Conservation (phyloP, 2,113 vertebrate genomes). For the Stegostoma tigrinum region DNA sequence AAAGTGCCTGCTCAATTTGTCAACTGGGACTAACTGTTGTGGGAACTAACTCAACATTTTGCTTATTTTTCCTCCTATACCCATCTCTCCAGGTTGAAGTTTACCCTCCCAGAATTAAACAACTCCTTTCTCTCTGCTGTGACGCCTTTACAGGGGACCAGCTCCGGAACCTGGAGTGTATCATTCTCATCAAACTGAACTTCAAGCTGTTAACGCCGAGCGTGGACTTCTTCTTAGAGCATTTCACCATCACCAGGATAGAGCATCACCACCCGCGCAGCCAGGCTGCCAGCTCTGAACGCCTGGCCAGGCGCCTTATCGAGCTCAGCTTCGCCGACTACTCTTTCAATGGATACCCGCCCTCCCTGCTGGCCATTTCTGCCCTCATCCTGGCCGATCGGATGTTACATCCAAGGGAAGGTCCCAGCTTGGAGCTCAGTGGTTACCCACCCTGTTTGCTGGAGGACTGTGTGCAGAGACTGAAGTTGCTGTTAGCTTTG, state of each 20-base stretch:
- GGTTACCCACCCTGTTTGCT: slow-evolving; percentile 47
- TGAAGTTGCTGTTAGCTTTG: slow-evolving; percentile 71
- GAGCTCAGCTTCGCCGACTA: slow-evolving; percentile 87
- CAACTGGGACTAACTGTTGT: too few relatives aligned
- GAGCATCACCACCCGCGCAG: slow-evolving; percentile 9
- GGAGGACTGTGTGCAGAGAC: slow-evolving; percentile 66
- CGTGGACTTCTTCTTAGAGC: slow-evolving; percentile 78
- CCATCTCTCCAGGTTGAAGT: slow-evolving; percentile 73
- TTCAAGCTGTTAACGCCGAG: slow-evolving; percentile 78
- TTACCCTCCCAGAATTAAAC: slow-evolving; percentile 67
- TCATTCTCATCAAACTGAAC: slow-evolving; percentile 72
- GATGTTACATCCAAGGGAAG: slow-evolving; percentile 49
- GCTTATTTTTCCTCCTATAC: not conserved
- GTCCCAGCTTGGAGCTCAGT: slow-evolving; percentile 45
- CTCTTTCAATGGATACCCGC: slow-evolving; percentile 69
- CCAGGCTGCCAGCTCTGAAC: slow-evolving; percentile 46
- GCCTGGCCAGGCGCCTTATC: slow-evolving; percentile 64
- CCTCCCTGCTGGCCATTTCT: slow-evolving; percentile 73
- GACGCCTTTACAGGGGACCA: slow-evolving; percentile 74
- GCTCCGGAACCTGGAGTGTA: slow-evolving; percentile 82
- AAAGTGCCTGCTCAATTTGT: not conserved
- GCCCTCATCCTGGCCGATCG: slow-evolving; percentile 66
- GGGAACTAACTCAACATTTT: not conserved
- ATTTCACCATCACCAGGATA: slow-evolving; percentile 60
- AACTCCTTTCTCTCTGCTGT: slow-evolving; percentile 78